Evolutionary conservation across 2,113 vertebrate species (phyloP).

Genomic region (Australoheros scitulus): DNA sequence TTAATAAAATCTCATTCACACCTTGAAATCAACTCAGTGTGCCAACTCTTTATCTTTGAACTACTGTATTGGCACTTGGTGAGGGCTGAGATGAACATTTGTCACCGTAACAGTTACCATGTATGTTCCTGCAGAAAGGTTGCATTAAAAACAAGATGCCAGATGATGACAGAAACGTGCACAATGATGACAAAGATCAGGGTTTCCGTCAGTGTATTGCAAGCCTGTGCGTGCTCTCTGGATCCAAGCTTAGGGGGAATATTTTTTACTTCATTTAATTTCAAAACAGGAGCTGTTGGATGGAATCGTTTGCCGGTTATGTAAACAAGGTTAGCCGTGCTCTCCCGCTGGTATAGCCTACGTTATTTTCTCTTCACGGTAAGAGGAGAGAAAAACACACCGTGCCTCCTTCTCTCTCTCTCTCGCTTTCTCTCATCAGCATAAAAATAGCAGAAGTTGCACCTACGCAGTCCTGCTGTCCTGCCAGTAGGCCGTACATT

Average conservation of each 20-base stretch:
- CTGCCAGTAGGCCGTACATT: background rate
- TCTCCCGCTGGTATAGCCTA: background rate
- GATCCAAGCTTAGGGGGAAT: background rate
- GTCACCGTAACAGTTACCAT: conserved; percentile 1
- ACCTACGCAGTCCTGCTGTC: background rate
- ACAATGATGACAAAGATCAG: conserved; percentile 22
- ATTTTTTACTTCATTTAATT: background rate
- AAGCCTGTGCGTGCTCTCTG: background rate
- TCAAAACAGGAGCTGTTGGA: background rate
- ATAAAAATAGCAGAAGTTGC: background rate
- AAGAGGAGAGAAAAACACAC: background rate
- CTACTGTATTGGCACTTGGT: conserved; percentile 50
- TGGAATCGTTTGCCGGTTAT: background rate
- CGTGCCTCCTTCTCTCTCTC: background rate
- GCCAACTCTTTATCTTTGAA: conserved; percentile 43
- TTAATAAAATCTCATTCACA: conserved; percentile 36
- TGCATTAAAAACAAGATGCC: conserved; percentile 11
- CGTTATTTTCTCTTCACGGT: background rate
- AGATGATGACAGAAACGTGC: conserved; percentile 7
- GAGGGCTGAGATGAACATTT: conserved; percentile 35
- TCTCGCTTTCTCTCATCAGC: background rate
- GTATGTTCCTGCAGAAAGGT: conserved; percentile 33
- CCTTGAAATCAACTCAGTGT: conserved; percentile 43
- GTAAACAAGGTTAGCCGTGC: background rate
- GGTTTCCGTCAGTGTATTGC: background rate